Evolutionary conservation across 2,888 invertebrate species (phyloP).

Genomic region (Helicoverpa assulta): DNA sequence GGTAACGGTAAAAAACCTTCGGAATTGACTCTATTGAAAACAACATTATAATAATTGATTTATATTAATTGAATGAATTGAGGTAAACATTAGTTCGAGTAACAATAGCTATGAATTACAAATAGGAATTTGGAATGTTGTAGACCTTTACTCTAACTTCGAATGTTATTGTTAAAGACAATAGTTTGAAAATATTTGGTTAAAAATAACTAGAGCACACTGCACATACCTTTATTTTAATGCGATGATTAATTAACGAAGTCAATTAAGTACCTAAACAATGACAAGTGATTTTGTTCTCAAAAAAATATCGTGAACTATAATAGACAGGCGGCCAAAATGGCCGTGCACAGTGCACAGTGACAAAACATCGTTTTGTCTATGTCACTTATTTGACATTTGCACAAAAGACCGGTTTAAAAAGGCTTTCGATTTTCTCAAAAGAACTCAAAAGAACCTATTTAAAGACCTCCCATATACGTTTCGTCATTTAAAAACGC

Average conservation of each 20-base stretch:
- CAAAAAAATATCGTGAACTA: too few species aligned
- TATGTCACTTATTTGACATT: background rate
- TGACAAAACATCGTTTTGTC: background rate
- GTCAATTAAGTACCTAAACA: too few species aligned
- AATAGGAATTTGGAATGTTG: background rate
- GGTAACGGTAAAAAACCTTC: conserved; percentile 11
- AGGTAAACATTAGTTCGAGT: background rate
- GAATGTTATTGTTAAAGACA: background rate
- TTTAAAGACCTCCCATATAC: background rate
- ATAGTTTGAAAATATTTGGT: background rate
- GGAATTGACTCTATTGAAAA: background rate
- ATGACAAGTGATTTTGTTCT: too few species aligned
- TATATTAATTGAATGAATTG: too few species aligned
- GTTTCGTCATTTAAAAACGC: background rate
- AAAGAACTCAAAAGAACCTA: background rate
- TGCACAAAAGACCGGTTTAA: background rate
- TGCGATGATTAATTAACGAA: too few species aligned
- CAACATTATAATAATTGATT: too few species aligned
- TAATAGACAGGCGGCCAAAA: background rate
- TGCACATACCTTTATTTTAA: too few species aligned
- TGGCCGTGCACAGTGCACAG: too few species aligned
- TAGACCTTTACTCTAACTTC: background rate
- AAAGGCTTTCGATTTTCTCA: background rate
- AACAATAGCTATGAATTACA: background rate
- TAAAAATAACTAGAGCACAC: background rate